phyloP scores from a whole-genome alignment of 2,888 invertebrate genomes.

The Drosophila borealis region DNA sequence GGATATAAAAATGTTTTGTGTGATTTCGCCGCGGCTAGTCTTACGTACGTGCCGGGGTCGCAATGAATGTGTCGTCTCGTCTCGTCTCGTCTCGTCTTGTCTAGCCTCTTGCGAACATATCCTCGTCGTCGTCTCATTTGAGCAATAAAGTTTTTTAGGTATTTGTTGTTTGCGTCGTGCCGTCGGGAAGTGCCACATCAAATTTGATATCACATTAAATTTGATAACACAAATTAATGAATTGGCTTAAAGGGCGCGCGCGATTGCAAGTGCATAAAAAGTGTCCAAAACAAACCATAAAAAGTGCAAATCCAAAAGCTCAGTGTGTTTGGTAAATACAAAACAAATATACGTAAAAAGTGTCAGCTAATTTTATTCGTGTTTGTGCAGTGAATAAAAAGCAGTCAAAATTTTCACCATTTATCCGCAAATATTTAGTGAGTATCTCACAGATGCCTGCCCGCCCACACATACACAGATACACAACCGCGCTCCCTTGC shows the following conservation, averaged over 20 bases:
- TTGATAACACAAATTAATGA: conserved; percentile 58
- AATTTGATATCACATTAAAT: conserved; percentile 52
- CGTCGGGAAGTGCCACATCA: conserved; percentile 30
- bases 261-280: conserved; percentile 17
- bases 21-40: conserved; percentile 82
- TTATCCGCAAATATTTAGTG: conserved; percentile 83
- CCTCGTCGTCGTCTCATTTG: conserved; percentile 24
- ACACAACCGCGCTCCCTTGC: conserved; percentile 26
- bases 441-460: conserved; percentile 76
- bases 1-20: conserved; percentile 84
- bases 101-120: conserved; percentile 31
- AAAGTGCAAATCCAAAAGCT: conserved; percentile 26
- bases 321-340: neutral
- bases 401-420: conserved; percentile 83
- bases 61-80: conserved; percentile 76
- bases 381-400: conserved; percentile 63
- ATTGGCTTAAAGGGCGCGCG: conserved; percentile 34
- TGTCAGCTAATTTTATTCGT: conserved; percentile 36
- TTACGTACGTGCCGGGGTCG: conserved; percentile 84
- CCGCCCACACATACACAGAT: conserved; percentile 44
- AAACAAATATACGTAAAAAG: conserved; percentile 30
- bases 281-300: conserved; percentile 64
- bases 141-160: conserved; percentile 30
- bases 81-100: conserved; percentile 28
- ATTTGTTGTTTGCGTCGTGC: conserved; percentile 34